Percentiles rank a stretch among this genome's conserved stretches.
phyloP scores from a whole-genome alignment of 2,113 vertebrate species.

The Prinia subflava region DNA sequence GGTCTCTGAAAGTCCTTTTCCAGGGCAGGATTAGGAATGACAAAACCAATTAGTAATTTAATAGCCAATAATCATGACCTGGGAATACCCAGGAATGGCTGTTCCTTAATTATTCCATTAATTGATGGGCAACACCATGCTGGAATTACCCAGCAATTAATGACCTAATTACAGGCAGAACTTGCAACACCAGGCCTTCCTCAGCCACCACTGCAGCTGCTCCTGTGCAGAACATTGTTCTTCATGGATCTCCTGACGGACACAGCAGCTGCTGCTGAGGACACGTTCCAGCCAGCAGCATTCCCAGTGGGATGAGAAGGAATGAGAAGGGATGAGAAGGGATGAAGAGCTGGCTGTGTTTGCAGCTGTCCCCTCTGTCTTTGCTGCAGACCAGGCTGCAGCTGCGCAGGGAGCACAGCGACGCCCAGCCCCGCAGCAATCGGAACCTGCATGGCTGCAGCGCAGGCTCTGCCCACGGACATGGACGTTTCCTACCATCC shows the following conservation, averaged over 20 bases:
- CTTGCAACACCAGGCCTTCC: background rate
- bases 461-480: constrained; percentile 18
- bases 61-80: background rate
- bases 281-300: background rate
- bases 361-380: background rate
- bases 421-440: background rate
- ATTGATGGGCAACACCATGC: background rate
- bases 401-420: constrained; percentile 14
- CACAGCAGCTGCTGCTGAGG: background rate
- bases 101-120: background rate
- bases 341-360: background rate
- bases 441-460: constrained; percentile 20
- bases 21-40: background rate
- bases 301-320: background rate
- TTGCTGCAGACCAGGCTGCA: constrained; percentile 2
- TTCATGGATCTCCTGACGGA: background rate
- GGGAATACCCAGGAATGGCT: no score
- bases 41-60: background rate
- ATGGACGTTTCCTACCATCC: background rate
- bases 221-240: background rate
- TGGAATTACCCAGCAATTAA: background rate
- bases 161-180: background rate
- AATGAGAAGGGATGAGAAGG: background rate
- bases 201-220: accelerated
- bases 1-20: background rate